Percentiles rank a stretch among this genome's conserved stretches.
phyloP scores from a whole-genome alignment of 2,888 invertebrate species.

The Leptopterna dolabrata region DNA sequence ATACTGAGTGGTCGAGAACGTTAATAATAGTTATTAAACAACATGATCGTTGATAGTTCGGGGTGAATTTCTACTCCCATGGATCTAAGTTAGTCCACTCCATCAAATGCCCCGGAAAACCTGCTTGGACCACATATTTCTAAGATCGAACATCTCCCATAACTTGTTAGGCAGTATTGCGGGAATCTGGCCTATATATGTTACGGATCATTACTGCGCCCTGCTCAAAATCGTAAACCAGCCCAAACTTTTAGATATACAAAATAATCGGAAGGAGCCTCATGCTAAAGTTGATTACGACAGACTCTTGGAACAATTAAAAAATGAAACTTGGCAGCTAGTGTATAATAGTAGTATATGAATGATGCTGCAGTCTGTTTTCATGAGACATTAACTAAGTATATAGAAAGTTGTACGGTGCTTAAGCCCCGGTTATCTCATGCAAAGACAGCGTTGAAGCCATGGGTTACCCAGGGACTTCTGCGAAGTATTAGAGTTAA shows the following conservation, averaged over 20 bases:
- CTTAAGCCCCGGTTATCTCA: neutral
- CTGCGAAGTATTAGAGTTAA: neutral
- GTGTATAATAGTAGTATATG: neutral
- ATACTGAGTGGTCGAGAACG: too few relatives aligned
- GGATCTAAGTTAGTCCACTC: too few relatives aligned
- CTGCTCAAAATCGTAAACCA: neutral
- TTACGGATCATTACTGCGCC: constrained; percentile 6
- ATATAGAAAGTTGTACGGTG: neutral
- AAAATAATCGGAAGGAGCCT: neutral
- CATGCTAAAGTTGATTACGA: neutral
- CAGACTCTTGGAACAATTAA: neutral
- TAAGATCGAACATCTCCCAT: constrained; percentile 4
- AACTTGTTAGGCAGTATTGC: neutral
- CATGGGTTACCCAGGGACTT: neutral
- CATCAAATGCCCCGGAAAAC: too few relatives aligned
- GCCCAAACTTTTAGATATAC: neutral
- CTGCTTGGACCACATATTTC: constrained; percentile 3
- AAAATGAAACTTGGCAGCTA: constrained; percentile 28
- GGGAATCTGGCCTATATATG: neutral
- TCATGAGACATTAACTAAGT: neutral
- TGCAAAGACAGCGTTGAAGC: neutral
- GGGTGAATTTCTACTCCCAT: too few relatives aligned
- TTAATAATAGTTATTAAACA: too few relatives aligned
- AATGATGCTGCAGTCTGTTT: constrained; percentile 12
- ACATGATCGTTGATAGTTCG: too few relatives aligned